Conservation (phyloP, 2,797 vertebrate genomes). For the Galago senegalensis region DNA sequence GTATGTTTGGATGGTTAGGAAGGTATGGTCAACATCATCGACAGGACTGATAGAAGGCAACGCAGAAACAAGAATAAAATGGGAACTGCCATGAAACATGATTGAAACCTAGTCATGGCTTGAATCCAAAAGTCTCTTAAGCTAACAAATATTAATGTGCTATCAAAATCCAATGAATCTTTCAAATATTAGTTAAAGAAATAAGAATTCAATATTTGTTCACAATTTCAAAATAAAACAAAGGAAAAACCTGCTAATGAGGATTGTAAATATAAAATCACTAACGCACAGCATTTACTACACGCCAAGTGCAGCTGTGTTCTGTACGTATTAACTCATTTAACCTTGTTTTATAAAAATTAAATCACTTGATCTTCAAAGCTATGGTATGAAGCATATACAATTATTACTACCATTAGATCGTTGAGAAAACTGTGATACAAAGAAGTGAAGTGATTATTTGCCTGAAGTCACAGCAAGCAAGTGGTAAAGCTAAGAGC, state of each 20-base stretch:
- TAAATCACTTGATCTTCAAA: neutral
- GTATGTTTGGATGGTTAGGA: neutral
- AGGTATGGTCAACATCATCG: neutral
- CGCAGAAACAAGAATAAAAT: neutral
- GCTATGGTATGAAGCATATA: neutral
- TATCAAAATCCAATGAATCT: constrained; percentile 51
- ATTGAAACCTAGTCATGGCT: constrained; percentile 3
- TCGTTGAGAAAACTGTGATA: neutral
- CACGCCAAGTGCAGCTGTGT: neutral
- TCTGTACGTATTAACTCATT: neutral
- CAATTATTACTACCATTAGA: neutral
- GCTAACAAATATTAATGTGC: constrained; percentile 26
- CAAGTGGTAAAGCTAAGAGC: neutral
- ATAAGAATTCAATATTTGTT: constrained; percentile 29
- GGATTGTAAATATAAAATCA: neutral
- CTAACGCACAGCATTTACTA: neutral
- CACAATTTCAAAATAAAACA: constrained; percentile 66
- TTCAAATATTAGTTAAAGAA: constrained; percentile 59
- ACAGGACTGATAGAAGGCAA: neutral
- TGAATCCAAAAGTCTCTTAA: constrained; percentile 15
- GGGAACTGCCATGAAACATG: constrained; percentile 11
- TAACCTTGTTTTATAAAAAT: neutral
- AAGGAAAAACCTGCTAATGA: neutral
- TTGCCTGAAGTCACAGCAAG: constrained; percentile 33
- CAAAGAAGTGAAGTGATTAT: neutral